Percentiles rank a stretch among this genome's conserved stretches.
These are phyloP conservation scores for Apeltes quadracus DNA, from an alignment of 2,113 vertebrate genomes.

Conservation along the genomic window DNA sequence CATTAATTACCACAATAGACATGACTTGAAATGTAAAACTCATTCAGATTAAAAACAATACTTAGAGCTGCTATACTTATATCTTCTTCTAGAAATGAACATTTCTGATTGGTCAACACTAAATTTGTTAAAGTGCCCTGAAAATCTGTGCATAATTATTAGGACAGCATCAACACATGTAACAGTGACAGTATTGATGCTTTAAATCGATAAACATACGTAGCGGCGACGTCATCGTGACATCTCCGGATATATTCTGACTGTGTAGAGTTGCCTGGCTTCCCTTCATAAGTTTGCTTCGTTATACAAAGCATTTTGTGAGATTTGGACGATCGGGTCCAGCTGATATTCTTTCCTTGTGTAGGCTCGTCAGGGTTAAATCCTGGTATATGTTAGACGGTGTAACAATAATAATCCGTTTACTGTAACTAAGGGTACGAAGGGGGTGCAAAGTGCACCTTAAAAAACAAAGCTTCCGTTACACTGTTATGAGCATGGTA, in stretches of 20 bases:
- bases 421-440: conserved; percentile 25
- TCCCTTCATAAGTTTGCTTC: conserved; percentile 65
- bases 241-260: conserved; percentile 42
- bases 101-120: conserved; percentile 59
- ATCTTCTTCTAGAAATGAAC: conserved; percentile 52
- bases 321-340: conserved; percentile 21
- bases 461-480: conserved; percentile 61
- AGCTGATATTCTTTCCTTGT: conserved; percentile 15
- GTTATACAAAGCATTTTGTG: conserved; percentile 39
- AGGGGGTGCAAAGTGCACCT: conserved; percentile 48
- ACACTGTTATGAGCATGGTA: conserved; percentile 70
- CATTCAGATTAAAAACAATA: conserved; percentile 67
- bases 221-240: conserved; percentile 43
- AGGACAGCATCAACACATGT: conserved; percentile 62
- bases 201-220: conserved; percentile 55
- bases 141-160: conserved; percentile 74
- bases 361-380: conserved; percentile 8
- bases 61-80: conserved; percentile 54
- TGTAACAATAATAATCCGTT: conserved; percentile 36
- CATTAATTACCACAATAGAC: conserved; percentile 77
- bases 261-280: conserved; percentile 48
- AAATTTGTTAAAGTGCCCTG: conserved; percentile 75
- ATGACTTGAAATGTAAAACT: conserved; percentile 69
- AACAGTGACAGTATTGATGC: conserved; percentile 56
- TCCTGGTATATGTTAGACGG: conserved; percentile 16